Percentiles rank a stretch among this genome's conserved stretches.
phyloP scores from a whole-genome alignment of 2,113 vertebrate genomes.

The Marmota monax region DNA sequence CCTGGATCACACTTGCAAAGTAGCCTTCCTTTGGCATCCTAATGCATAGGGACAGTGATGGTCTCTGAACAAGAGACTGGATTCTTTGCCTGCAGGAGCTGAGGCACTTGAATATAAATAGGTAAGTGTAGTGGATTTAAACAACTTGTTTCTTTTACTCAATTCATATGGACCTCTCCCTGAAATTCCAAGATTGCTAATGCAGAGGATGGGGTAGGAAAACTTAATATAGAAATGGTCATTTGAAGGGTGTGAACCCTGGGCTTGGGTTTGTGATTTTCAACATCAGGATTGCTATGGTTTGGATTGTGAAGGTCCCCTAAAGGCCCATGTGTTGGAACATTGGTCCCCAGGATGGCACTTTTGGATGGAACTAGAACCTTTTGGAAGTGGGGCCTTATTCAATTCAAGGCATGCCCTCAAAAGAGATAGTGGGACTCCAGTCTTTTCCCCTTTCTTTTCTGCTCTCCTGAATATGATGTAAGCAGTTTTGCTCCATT shows the following conservation, averaged over 20 bases:
- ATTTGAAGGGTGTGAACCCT: neutral
- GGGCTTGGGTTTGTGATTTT: neutral
- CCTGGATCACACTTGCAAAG: slow-evolving; percentile 59
- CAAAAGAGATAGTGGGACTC: neutral
- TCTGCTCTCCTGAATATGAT: neutral
- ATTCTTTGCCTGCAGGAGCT: neutral
- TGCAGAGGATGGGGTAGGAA: neutral
- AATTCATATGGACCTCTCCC: neutral
- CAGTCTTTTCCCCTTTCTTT: too few relatives aligned
- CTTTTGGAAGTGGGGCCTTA: neutral
- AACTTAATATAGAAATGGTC: neutral
- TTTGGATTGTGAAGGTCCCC: neutral
- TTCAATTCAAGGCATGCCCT: neutral
- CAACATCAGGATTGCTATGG: neutral
- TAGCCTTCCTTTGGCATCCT: neutral
- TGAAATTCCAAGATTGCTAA: neutral
- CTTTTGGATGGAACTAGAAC: neutral
- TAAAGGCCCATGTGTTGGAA: neutral
- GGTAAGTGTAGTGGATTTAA: neutral
- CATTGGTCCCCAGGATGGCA: neutral
- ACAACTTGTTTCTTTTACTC: neutral
- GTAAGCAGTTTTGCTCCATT: neutral
- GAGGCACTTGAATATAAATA: neutral
- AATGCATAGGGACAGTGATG: neutral
- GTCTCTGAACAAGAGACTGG: neutral